These are phyloP conservation scores for Dipodomys ordii DNA, from an alignment of 2,113 vertebrate genomes.

Conservation along the genomic window DNA sequence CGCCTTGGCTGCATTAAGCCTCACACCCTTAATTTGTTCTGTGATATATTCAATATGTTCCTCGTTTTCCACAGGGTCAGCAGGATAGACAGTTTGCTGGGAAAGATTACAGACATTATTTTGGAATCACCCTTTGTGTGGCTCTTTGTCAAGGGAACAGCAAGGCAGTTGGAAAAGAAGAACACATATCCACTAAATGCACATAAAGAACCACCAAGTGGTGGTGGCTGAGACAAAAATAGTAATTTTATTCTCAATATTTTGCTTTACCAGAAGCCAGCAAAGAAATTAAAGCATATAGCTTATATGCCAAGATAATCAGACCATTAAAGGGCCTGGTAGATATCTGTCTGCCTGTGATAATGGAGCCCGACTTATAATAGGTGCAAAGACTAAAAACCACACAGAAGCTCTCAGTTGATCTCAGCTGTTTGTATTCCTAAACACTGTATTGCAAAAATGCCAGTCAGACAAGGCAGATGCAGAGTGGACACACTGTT, in stretches of 20 bases:
- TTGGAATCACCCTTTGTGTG: conserved; percentile 76
- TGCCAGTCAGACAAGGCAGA: background rate
- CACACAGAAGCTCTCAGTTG: background rate
- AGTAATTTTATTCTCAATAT: conserved; percentile 86
- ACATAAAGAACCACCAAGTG: conserved; percentile 73
- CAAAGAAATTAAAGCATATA: conserved; percentile 79
- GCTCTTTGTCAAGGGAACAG: conserved; percentile 84
- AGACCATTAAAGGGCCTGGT: conserved; percentile 60
- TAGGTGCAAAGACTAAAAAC: conserved; percentile 59
- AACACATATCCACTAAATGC: conserved; percentile 74
- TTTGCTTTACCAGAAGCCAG: conserved; percentile 86
- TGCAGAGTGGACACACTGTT: background rate
- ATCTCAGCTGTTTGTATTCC: conserved; percentile 20
- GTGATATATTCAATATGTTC: conserved; percentile 83
- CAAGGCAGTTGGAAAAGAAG: conserved; percentile 79
- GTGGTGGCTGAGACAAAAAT: conserved; percentile 80
- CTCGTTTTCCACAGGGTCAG: conserved; percentile 83
- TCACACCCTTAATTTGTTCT: conserved; percentile 84
- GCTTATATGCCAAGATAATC: conserved; percentile 73
- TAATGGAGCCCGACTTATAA: conserved; percentile 35
- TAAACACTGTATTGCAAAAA: background rate
- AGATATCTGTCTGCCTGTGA: conserved; percentile 52
- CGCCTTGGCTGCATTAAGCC: conserved; percentile 76
- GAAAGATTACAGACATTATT: conserved; percentile 86
- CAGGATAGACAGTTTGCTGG: conserved; percentile 83